Base-by-base conservation (phyloP, 2,888 invertebrate genomes). In the Polylopha cassiicola region DNA sequence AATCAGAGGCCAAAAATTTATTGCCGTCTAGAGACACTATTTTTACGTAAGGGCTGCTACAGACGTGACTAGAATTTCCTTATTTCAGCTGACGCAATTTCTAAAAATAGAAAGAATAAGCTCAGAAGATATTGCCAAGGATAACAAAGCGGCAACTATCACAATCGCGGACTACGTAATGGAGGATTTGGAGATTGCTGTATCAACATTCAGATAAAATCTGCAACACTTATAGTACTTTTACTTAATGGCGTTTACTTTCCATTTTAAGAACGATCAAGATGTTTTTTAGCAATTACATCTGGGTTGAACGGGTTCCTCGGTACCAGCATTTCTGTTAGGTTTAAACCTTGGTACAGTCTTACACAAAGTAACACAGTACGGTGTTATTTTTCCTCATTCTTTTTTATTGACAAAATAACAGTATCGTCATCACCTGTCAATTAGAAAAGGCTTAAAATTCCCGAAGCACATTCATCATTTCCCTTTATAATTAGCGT, bases 21-120 rank as follows among this genome's bases (percentile, higher is more conserved):
- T 24, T 23, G 34, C 20, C 4, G n/a, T 15, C 28, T n/a, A 15
- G 23, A 34, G 14, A 15, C 28, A 34, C 29, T 30, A 34, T 41
- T 34, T 41, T 30, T 20, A 24, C 39, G 20, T 24, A 41, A 41
- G 39, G 34, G 39, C 24, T 31, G 5, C 7, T 10, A 11, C 23
- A n/a, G n/a, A 21, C 39, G 39, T 41, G 39, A 41, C 27, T 29
- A 41, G 20, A 39, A 41, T 41, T 41, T 41, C 39, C 28, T 39
- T 29, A 23, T 34, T 18, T 27, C n/a, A n/a, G 13, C 13, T 39
- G 20, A 34, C 24, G 39, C 29, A 34, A 41, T 18, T 20, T 8
- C 29, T 41, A 41, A 34, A 34, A 39, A 39, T 39, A 39, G 29
- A 18, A 8, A 23, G 6, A 29, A 34, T 29, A 17, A 37, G 11